These are phyloP conservation scores for Neelides sp. DNA, from an alignment of 1,140 invertebrate genomes.

Conservation along the genomic window DNA sequence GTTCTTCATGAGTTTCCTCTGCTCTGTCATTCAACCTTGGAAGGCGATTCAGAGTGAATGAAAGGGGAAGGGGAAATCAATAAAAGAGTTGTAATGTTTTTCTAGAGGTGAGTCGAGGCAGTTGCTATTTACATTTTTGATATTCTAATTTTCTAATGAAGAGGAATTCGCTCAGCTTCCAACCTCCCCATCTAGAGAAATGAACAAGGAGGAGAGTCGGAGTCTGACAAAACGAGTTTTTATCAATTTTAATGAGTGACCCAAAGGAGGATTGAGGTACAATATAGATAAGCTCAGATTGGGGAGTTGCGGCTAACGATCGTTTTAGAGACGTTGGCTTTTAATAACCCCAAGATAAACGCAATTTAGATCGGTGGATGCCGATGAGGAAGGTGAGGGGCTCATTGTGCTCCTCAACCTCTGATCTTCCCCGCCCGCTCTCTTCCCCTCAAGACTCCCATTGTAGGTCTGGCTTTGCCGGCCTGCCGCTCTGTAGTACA, in stretches of 20 bases:
- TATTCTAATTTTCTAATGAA: too few relatives aligned
- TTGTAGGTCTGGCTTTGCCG: background rate
- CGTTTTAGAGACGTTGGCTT: slow-evolving; percentile 23
- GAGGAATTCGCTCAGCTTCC: too few relatives aligned
- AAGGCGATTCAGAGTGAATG: slow-evolving; percentile 1
- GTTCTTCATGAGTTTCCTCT: too few relatives aligned
- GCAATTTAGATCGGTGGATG: too few relatives aligned
- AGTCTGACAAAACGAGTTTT: slow-evolving; percentile 22
- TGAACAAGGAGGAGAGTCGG: too few relatives aligned
- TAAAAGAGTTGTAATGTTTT: too few relatives aligned
- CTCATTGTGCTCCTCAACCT: too few relatives aligned
- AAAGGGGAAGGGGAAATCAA: background rate
- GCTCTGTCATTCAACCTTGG: slow-evolving; percentile 21
- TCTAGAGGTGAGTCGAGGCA: too few relatives aligned
- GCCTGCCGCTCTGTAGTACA: background rate
- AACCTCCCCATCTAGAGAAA: too few relatives aligned
- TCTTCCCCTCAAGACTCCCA: background rate
- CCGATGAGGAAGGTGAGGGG: too few relatives aligned
- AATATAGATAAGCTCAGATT: too few relatives aligned
- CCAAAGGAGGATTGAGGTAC: slow-evolving; percentile 20
- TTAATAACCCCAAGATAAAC: slow-evolving; percentile 19
- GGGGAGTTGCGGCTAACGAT: slow-evolving; percentile 14
- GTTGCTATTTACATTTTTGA: too few relatives aligned
- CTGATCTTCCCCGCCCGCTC: background rate
- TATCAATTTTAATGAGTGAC: slow-evolving; percentile 24